Conservation (phyloP, 2,113 vertebrate species). For the Myotis brandtii region DNA sequence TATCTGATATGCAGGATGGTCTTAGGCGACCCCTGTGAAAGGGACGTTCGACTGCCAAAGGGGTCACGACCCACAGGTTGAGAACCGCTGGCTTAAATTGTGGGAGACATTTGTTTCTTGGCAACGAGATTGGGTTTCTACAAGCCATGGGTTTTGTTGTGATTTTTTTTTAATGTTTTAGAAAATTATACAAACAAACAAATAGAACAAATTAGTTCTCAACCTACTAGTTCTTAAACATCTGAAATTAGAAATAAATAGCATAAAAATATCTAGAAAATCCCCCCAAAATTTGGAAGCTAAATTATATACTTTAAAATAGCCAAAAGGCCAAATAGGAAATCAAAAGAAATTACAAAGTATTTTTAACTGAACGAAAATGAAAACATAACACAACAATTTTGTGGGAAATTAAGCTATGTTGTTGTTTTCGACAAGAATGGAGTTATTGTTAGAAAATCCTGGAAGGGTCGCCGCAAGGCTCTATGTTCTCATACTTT, state of each 20-base stretch:
- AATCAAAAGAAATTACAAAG: slow-evolving; percentile 31
- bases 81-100: not conserved
- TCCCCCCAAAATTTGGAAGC: not conserved
- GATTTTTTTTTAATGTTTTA: not conserved
- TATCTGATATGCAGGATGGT: too few species aligned
- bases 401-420: not conserved
- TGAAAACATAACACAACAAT: not conserved
- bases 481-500: slow-evolving; percentile 18
- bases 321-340: not conserved
- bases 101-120: not conserved
- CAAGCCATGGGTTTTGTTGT: not conserved
- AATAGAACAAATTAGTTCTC: slow-evolving; percentile 4
- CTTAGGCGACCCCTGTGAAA: too few species aligned
- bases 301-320: not conserved
- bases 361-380: slow-evolving; percentile 41
- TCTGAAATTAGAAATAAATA: not conserved
- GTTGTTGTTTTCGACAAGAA: not conserved
- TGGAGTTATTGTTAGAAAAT: not conserved
- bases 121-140: not conserved
- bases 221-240: not conserved
- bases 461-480: slow-evolving; percentile 2
- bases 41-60: too few species aligned
- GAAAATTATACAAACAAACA: not conserved
- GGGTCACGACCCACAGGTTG: too few species aligned
- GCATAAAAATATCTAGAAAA: not conserved